Conservation (phyloP, 2,888 invertebrate genomes). For the Dryocosmus kuriphilus region DNA sequence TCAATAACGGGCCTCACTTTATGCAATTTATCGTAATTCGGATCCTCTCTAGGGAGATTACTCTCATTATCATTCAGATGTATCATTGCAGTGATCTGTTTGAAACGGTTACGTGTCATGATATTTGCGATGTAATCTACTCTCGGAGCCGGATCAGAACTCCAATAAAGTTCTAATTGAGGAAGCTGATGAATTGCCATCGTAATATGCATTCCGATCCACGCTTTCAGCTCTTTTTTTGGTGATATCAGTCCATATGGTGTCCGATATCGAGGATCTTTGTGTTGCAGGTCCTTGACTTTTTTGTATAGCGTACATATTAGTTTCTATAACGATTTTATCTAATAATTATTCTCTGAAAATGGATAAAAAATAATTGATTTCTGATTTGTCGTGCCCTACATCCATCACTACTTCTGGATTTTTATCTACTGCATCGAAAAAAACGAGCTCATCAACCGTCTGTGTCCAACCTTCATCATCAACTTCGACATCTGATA, state of each 20-base stretch:
- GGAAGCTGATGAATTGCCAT: slow-evolving; percentile 45
- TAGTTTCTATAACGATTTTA: too few relatives aligned
- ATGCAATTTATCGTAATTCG: slow-evolving; percentile 45
- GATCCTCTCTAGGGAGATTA: slow-evolving; percentile 41
- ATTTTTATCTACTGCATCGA: too few relatives aligned
- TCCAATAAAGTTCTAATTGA: slow-evolving; percentile 32
- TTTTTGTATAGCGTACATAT: slow-evolving; percentile 30
- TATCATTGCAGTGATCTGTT: slow-evolving; percentile 43
- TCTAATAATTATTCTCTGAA: too few relatives aligned
- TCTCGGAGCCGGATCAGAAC: slow-evolving; percentile 24
- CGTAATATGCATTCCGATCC: slow-evolving; percentile 29
- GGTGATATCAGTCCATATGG: slow-evolving; percentile 33
- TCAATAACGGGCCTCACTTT: slow-evolving; percentile 46
- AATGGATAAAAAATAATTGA: too few relatives aligned
- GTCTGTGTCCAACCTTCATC: background rate
- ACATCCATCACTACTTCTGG: background rate
- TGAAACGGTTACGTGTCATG: slow-evolving; percentile 42
- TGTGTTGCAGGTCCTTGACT: background rate
- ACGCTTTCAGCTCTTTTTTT: slow-evolving; percentile 39
- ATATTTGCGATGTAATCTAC: slow-evolving; percentile 44
- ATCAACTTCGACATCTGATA: too few relatives aligned
- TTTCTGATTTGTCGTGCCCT: background rate
- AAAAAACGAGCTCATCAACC: background rate
- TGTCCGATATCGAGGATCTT: background rate
- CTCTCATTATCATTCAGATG: slow-evolving; percentile 33